A percentile compares a stretch with the other conserved stretches of the same genome.
These are phyloP conservation scores for Tetramorium simillimum DNA, from an alignment of 1,140 invertebrate species.

Conservation along the genomic window DNA sequence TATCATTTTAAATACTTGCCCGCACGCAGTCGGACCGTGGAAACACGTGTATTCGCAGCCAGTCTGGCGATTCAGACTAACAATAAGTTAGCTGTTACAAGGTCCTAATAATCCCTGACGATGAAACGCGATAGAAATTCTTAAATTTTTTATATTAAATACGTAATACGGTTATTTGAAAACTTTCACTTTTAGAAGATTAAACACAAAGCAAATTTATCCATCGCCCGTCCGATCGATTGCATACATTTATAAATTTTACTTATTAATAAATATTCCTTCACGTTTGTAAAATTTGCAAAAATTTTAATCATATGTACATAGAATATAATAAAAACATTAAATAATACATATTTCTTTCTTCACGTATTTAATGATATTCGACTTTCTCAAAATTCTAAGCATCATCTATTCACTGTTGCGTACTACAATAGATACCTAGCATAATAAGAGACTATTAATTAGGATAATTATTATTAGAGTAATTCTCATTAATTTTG, in stretches of 20 bases:
- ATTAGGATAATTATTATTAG: neutral
- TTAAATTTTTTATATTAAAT: constrained; percentile 13
- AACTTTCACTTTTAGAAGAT: neutral
- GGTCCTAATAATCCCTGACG: neutral
- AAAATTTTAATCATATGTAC: neutral
- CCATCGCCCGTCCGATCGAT: neutral
- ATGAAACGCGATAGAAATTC: constrained; percentile 19
- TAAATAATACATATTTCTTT: neutral
- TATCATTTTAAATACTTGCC: constrained; percentile 57
- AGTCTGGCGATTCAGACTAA: neutral
- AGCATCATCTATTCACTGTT: neutral
- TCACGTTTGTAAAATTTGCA: neutral
- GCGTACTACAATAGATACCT: neutral
- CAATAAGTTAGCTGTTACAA: neutral
- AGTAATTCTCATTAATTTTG: neutral
- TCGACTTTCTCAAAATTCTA: neutral
- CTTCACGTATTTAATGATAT: neutral
- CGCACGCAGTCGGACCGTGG: constrained; percentile 20
- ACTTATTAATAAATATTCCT: neutral
- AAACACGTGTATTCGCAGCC: constrained; percentile 46
- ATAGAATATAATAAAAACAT: neutral
- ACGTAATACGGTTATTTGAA: neutral
- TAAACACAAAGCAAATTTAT: neutral
- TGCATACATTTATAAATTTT: neutral
- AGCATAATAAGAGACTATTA: neutral